These are phyloP conservation scores for Hyalella azteca DNA, from an alignment of 2,888 invertebrate species.

Conservation along the genomic window DNA sequence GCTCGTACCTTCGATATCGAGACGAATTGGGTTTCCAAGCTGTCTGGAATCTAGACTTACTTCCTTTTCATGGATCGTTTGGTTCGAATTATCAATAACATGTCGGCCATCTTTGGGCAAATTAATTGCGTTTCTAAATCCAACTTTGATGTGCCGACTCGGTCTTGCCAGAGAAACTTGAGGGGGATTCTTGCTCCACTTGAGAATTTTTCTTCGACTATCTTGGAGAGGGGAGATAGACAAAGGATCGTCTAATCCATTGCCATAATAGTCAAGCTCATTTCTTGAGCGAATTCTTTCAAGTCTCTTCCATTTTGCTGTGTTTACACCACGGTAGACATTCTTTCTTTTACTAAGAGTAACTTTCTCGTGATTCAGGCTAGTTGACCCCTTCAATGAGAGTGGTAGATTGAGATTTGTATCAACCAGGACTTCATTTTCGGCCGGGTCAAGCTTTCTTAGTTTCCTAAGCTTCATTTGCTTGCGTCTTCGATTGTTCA, in stretches of 20 bases:
- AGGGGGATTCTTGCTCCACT: neutral
- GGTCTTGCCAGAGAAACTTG: constrained; percentile 1
- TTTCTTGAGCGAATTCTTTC: neutral
- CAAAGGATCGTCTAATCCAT: neutral
- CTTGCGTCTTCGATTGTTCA: neutral
- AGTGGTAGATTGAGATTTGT: neutral
- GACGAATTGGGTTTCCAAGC: no score
- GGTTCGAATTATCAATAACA: no score
- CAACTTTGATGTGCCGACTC: neutral
- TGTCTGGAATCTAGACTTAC: no score
- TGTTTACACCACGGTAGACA: neutral
- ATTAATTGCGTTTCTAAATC: no score
- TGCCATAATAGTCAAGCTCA: neutral
- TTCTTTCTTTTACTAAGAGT: neutral
- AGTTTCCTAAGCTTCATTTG: constrained; percentile 7
- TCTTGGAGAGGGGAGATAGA: neutral
- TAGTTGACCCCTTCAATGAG: neutral
- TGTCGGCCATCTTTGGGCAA: no score
- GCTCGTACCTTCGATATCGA: no score
- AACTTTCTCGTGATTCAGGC: neutral
- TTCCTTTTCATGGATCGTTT: no score
- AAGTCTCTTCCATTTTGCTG: neutral
- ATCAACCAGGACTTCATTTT: neutral
- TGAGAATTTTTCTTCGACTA: neutral
- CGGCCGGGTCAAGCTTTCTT: neutral